Base-by-base conservation (phyloP, 1,140 invertebrate genomes). In the Mya arenaria region DNA sequence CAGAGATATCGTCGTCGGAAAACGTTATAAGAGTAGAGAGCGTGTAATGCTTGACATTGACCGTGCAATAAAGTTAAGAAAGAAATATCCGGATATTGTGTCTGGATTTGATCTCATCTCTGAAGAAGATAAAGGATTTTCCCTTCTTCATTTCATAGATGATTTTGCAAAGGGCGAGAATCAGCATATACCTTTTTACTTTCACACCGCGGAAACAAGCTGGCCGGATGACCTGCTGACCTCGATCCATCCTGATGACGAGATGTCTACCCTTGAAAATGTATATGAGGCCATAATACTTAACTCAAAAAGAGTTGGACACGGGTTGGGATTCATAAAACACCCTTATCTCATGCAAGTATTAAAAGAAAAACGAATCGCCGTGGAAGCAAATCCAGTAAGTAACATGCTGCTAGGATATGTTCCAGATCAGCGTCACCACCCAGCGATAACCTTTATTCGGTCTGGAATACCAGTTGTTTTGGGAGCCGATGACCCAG, bases 41-140 rank as follows among this genome's bases (percentile, higher is more conserved):
- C 5, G 19, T 6, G n/a, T 85, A 3, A 55, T 69, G n/a, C 10
- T n/a, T 8, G 63, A 74, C 41, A 58, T 63, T 23, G 19, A 86
- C 5, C 73, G 32, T 19, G 79, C 83, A n/a, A 15, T 80, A 1
- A 25, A 36, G 4, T 34, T 87, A 5, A 48, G 84, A 62, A 15
- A 75, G 17, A 83, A 85, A 80, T 89, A 85, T 85, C 87, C 88
- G 0, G 17, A 85, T 52, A 56, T 88, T 41, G 77, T 89, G 30
- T 71, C 79, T 0, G 88, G 87, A 32, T 89, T 74, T 82, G 88
- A 89, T 69, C 25, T 88, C 19, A 86, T 88, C 10, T 82, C 63
- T n/a, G 86, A 89, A 74, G 88, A 89, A 82, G 88, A 89, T 48
- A 55, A 52, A 3, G 88, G 88, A 4, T 84, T 88, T 77, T 87